phyloP scores from a whole-genome alignment of 2,113 vertebrate genomes.

The Pseudopipra pipra region DNA sequence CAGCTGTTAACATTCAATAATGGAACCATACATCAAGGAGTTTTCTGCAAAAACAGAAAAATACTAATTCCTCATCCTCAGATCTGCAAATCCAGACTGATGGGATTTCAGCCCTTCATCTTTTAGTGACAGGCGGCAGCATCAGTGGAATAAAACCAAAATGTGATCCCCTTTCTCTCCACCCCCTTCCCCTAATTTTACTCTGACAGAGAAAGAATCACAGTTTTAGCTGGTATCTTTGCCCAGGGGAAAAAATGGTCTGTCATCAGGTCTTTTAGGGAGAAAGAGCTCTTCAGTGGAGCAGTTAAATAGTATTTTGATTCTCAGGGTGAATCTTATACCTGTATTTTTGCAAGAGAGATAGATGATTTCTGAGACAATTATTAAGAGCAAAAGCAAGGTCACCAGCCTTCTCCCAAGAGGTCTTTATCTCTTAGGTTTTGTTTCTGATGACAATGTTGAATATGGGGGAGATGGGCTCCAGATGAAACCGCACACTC shows the following conservation, averaged over 20 bases:
- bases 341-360: not conserved
- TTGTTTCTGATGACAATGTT: conserved; percentile 20
- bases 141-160: conserved; percentile 63
- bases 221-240: conserved; percentile 44
- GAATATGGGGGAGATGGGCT: not conserved
- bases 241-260: not conserved
- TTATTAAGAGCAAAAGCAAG: conserved; percentile 21
- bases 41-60: conserved; percentile 69
- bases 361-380: conserved; percentile 19
- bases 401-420: not conserved
- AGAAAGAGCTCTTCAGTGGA: conserved; percentile 19
- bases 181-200: conserved; percentile 60
- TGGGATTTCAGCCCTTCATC: conserved; percentile 68
- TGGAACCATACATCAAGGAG: conserved; percentile 59
- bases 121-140: conserved; percentile 64
- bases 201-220: conserved; percentile 29
- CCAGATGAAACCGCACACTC: not conserved
- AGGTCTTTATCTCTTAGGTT: not conserved
- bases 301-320: conserved; percentile 24
- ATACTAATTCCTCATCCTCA: conserved; percentile 68
- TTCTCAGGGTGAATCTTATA: conserved; percentile 12
- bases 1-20: conserved; percentile 62
- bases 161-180: conserved; percentile 62
- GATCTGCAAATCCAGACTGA: conserved; percentile 71
- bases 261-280: conserved; percentile 37